Base-by-base conservation (phyloP, 2,797 vertebrate species). In the Halcyon leucocephala region DNA sequence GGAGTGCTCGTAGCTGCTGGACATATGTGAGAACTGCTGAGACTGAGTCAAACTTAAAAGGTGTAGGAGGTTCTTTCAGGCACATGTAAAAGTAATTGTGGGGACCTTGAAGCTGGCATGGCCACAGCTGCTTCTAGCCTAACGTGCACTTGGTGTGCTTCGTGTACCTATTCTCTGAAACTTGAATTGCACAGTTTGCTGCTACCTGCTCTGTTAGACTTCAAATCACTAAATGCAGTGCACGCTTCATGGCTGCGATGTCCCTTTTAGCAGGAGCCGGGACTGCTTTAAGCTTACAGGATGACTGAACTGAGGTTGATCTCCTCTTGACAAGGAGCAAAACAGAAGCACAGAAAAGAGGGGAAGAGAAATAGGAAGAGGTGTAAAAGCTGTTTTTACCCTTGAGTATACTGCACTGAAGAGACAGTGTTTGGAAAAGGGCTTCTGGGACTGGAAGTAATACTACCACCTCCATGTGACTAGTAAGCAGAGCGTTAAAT, bases 171-270 rank as follows among this genome's bases (percentile, higher is more conserved):
- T 58, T 84, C 44, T 62, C 35, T 42, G 21, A 18, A 86, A 39
- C 54, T 71, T 78, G 14, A 35, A 21, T 48, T 58, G 42, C 29
- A 8, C 22, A 16, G 39, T 65, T 87, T 74, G 39, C 72, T 69
- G 51, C n/a, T 92, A 88, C 39, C 29, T 52, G 33, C 74, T 94
- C 69, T 42, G 10, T 85, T 88, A 76, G 82, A 76, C 29, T 86
- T 83, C 54, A 52, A 35, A 65, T 73, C 72, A 35, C 33, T 90
- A 65, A 58, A 31, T 69, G 29, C 17, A 28, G 37, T 12, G 19
- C 22, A 49, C 62, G 29, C 77, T 89, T 87, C n/a, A 1, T 24
- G 67, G 60, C 33, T 77, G 15, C 39, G 31, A 8, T 13, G 17
- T 57, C 33, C 54, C 24, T 91, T 91, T 61, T 10, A 41, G 65